Evolutionary conservation across 2,888 invertebrate species (phyloP).

Genomic region (Ctenicera cuprea): DNA sequence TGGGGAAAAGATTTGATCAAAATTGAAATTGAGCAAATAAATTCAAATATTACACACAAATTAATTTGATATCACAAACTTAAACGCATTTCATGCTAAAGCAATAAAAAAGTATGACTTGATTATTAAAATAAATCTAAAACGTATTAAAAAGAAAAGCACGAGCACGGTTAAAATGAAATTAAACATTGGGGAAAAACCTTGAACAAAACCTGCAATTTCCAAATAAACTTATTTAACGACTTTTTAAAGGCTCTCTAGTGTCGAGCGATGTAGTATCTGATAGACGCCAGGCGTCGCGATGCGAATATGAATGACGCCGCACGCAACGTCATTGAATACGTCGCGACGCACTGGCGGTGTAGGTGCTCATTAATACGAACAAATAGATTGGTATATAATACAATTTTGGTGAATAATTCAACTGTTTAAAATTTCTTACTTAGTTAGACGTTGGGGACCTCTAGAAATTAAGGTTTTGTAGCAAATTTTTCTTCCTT

Average conservation of each 20-base stretch:
- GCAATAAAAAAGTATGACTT: neutral
- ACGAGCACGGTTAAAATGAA: too few species aligned
- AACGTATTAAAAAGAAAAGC: too few species aligned
- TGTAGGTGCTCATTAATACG: conserved; percentile 10
- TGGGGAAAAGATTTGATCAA: too few species aligned
- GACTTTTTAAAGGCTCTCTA: neutral
- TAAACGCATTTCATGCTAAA: neutral
- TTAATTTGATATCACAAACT: neutral
- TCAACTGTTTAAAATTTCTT: too few species aligned
- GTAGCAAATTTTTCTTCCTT: too few species aligned
- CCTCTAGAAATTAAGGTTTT: too few species aligned
- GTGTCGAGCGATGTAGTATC: conserved; percentile 61
- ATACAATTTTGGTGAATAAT: too few species aligned
- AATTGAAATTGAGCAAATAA: too few species aligned
- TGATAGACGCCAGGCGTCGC: conserved; percentile 62
- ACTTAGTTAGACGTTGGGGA: too few species aligned
- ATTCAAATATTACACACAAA: too few species aligned
- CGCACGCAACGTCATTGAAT: conserved; percentile 65
- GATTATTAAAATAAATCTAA: neutral
- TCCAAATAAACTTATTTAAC: neutral
- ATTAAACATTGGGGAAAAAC: too few species aligned
- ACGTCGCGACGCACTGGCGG: conserved; percentile 56
- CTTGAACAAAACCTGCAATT: neutral
- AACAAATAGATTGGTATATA: conserved; percentile 3
- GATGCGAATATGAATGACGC: conserved; percentile 69